Percentiles rank a stretch among this genome's conserved stretches.
phyloP scores from a whole-genome alignment of 2,113 vertebrate species.

The Chrysochloris asiatica region DNA sequence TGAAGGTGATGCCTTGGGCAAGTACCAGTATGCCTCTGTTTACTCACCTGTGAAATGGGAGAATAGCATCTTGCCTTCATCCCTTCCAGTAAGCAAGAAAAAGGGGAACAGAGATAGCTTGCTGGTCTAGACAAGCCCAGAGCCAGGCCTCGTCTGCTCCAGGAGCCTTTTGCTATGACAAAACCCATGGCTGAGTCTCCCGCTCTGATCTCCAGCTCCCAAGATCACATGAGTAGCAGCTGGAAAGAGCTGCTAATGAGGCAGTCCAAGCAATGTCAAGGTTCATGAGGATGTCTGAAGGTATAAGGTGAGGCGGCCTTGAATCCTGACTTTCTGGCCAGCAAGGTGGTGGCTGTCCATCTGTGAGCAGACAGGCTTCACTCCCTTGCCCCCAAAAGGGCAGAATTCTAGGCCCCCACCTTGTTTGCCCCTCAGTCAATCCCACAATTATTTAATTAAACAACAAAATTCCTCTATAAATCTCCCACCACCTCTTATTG shows the following conservation, averaged over 20 bases:
- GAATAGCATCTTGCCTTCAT: not conserved
- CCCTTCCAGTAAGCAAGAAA: not conserved
- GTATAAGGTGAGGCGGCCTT: not conserved
- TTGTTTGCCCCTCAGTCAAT: not conserved
- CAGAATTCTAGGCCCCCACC: not conserved
- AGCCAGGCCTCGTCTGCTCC: not conserved
- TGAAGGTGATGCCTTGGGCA: not conserved
- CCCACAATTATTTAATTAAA: not conserved
- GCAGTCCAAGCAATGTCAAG: fast-evolving
- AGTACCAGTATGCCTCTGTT: conserved; percentile 60
- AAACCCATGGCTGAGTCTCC: not conserved
- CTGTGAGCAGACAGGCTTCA: not conserved
- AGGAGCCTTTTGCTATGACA: not conserved
- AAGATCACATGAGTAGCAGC: not conserved
- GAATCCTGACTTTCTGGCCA: not conserved
- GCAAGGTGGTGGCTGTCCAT: not conserved
- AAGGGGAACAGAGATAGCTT: not conserved
- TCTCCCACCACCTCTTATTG: not conserved
- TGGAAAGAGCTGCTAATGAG: not conserved
- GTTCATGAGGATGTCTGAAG: not conserved
- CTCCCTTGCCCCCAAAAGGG: not conserved
- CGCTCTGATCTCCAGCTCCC: not conserved
- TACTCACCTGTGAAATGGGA: conserved; percentile 73
- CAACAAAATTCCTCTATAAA: not conserved
- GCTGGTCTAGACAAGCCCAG: conserved; percentile 51